A percentile compares a stretch with the other conserved stretches of the same genome.
Conservation (phyloP, 2,888 invertebrate species). For the Drosophila falleni region DNA sequence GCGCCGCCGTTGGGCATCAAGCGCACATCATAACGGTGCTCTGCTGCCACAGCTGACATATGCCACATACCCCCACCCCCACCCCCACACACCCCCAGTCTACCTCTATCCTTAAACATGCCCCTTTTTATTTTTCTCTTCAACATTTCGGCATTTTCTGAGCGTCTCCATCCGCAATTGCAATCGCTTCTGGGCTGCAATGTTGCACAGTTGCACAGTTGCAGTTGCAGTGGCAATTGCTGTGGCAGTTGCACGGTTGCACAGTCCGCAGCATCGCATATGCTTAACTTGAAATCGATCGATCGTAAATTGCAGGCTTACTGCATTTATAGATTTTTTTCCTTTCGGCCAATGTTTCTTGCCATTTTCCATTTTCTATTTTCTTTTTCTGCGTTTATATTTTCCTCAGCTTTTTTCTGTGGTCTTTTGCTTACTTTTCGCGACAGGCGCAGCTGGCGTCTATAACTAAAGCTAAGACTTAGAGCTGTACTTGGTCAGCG, state of each 20-base stretch:
- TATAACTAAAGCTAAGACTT: neutral
- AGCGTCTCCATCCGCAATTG: constrained; percentile 37
- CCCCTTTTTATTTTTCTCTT: neutral
- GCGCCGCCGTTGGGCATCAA: constrained; percentile 64
- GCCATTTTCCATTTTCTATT: neutral
- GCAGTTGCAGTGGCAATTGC: constrained; percentile 31
- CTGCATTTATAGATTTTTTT: constrained; percentile 63
- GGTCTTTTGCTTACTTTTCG: constrained; percentile 44
- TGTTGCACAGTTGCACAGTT: constrained; percentile 21
- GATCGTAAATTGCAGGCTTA: constrained; percentile 81
- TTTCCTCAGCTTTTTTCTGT: neutral
- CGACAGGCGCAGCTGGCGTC: constrained; percentile 39
- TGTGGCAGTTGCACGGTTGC: constrained; percentile 28
- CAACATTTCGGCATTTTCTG: constrained; percentile 18
- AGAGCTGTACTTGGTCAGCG: constrained; percentile 8
- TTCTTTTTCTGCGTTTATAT: too few relatives aligned
- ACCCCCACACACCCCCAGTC: neutral
- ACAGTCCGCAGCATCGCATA: constrained; percentile 56
- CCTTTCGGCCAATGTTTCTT: constrained; percentile 17
- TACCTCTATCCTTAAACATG: neutral
- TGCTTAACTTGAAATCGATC: constrained; percentile 80
- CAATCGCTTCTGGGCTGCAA: constrained; percentile 40
- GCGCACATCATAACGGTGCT: constrained; percentile 72
- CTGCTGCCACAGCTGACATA: constrained; percentile 57
- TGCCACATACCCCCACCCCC: constrained; percentile 27